Conservation (phyloP, 2,113 vertebrate genomes). For the Gasterosteus nipponicus region DNA sequence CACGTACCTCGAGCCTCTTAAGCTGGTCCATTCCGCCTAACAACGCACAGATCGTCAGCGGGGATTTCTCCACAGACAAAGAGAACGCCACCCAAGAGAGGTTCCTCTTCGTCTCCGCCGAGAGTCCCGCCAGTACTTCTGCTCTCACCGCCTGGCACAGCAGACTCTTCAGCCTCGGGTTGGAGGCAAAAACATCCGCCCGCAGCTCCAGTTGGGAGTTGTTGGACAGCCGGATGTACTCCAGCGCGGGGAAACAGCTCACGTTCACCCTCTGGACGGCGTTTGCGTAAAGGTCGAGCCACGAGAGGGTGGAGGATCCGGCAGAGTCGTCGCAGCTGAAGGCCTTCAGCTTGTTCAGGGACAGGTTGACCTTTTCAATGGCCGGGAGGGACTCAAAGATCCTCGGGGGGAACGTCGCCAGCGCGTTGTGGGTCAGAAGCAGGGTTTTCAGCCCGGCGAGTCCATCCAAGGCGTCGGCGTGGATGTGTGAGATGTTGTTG, state of each 20-base stretch:
- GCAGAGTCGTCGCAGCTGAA: slow-evolving; percentile 29
- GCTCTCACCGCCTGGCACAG: slow-evolving; percentile 11
- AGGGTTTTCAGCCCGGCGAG: slow-evolving; percentile 14
- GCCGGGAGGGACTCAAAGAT: slow-evolving; percentile 36
- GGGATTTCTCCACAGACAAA: slow-evolving; percentile 32
- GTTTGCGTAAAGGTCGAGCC: slow-evolving; percentile 22
- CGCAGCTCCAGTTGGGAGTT: slow-evolving; percentile 37
- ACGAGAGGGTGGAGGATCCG: slow-evolving; percentile 16
- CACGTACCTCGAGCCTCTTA: not conserved
- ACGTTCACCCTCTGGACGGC: slow-evolving; percentile 28
- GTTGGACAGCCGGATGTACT: slow-evolving; percentile 39
- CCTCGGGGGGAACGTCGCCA: not conserved
- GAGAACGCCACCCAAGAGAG: slow-evolving; percentile 21
- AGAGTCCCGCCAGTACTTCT: slow-evolving; percentile 18
- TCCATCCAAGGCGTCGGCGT: slow-evolving; percentile 26
- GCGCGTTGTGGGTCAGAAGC: slow-evolving; percentile 5
- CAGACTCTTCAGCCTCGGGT: slow-evolving; percentile 19
- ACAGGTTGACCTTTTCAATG: slow-evolving; percentile 25
- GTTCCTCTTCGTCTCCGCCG: slow-evolving; percentile 10
- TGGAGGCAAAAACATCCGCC: slow-evolving; percentile 29
- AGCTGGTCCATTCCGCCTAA: slow-evolving; percentile 16
- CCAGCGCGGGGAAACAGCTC: slow-evolving; percentile 41
- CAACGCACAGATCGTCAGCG: slow-evolving; percentile 11
- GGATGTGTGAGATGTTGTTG: slow-evolving; percentile 51
- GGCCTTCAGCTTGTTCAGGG: slow-evolving; percentile 34